Base-by-base conservation (phyloP, 1,140 invertebrate genomes). In the Aphelinus atriplicis region DNA sequence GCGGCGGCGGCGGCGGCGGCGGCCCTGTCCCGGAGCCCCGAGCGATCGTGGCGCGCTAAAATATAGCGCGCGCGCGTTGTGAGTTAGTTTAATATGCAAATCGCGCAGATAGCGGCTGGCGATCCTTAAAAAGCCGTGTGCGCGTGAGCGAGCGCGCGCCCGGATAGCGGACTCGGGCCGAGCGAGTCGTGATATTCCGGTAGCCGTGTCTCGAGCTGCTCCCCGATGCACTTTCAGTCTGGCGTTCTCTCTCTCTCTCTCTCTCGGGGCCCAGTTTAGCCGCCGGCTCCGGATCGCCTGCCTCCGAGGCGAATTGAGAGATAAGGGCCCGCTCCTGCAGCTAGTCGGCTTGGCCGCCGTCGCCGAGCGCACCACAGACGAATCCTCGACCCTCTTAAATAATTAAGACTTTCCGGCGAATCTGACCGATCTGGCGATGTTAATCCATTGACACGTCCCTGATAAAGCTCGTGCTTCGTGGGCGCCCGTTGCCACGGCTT, bases 81-180 rank as follows among this genome's bases (percentile, higher is more conserved):
- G 83, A 85, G 84, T 85, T 85, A 85, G 83, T 85, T 85, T 85
- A 85, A 85, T 85, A 85, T 85, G 84, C 82, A 85, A 85, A 85
- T 85, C 80, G 78, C 75, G 56, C 76, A 85, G 84, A 85, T 85
- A 85, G 82, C 81, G 80, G 79, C 26, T 26, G 68, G 70, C 81
- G 81, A 84, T 84, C 75, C 78, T 81, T 80, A 80, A 83, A 84
- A 82, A 83, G 80, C 48, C 46, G 26, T 26, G 26, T 26, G 26
- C 26, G 26, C 26, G 26, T 26, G 26, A 26, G 26, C 26, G 26
- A 26, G 26, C 26, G 26, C 26, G 26, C 26, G 26, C 26, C 26
- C 26, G 26, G 26, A 26, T 26, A 26, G 26, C 26, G 26, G 26
- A 26, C 26, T 26, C 26, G 26, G 26, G 26, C 26, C 26, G 79